Evolutionary conservation across 2,797 vertebrate species (phyloP).

Genomic region (Myiotriccus ornatus): DNA sequence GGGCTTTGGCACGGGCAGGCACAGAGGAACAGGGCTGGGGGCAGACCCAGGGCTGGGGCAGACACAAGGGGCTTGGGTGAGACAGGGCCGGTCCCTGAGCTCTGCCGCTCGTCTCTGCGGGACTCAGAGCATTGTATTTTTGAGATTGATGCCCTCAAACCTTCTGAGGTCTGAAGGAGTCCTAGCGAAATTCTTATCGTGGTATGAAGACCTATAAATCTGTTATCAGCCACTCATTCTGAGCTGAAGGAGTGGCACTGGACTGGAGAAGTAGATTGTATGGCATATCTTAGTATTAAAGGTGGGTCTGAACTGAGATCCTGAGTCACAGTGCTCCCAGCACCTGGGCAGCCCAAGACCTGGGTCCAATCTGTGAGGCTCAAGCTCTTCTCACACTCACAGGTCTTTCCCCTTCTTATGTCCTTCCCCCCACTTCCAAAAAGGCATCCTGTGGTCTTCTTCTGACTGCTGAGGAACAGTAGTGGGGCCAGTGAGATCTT

Average conservation of each 20-base stretch:
- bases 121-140: neutral
- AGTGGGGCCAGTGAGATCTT: neutral
- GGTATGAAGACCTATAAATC: neutral
- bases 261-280: neutral
- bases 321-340: neutral
- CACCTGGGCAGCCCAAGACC: neutral
- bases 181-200: neutral
- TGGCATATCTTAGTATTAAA: neutral
- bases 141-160: neutral
- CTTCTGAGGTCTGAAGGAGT: neutral
- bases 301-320: neutral
- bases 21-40: neutral
- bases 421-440: neutral
- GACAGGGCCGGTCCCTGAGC: neutral
- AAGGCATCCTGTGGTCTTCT: neutral
- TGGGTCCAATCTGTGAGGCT: neutral
- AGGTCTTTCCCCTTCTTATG: neutral
- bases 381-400: neutral
- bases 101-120: neutral
- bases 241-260: constrained; percentile 7
- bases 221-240: neutral
- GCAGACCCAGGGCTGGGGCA: neutral
- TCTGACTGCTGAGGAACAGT: neutral
- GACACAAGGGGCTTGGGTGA: neutral
- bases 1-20: neutral